These are phyloP conservation scores for Paralichthys olivaceus DNA, from an alignment of 2,113 vertebrate species.

Conservation along the genomic window DNA sequence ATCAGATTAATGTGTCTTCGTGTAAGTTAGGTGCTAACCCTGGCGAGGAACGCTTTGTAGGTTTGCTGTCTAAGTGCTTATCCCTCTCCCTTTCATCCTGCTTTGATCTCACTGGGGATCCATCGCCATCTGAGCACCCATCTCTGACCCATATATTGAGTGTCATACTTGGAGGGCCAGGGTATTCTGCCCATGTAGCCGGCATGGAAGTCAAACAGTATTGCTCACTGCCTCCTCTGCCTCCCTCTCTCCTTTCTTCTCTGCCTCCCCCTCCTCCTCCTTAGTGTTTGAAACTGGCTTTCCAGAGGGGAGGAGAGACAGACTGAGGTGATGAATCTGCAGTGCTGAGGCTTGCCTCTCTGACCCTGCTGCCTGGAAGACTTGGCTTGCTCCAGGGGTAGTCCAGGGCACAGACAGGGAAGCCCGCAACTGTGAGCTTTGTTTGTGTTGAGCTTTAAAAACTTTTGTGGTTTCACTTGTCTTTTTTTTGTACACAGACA, in stretches of 20 bases:
- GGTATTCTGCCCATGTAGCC: slow-evolving; percentile 31
- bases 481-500: slow-evolving; percentile 11
- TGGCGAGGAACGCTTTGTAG: not conserved
- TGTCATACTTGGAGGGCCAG: slow-evolving; percentile 28
- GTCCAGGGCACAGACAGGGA: slow-evolving; percentile 42
- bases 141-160: slow-evolving; percentile 36
- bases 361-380: slow-evolving; percentile 65
- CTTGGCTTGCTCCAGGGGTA: slow-evolving; percentile 61
- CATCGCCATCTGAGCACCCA: slow-evolving; percentile 9
- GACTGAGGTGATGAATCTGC: slow-evolving; percentile 81
- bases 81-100: not conserved
- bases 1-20: not conserved
- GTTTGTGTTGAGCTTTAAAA: slow-evolving; percentile 39
- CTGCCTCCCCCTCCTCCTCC: slow-evolving; percentile 25
- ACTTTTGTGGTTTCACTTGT: slow-evolving; percentile 60
- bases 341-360: slow-evolving; percentile 74
- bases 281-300: slow-evolving; percentile 61
- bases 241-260: slow-evolving; percentile 17
- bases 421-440: slow-evolving; percentile 45
- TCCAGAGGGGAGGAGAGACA: slow-evolving; percentile 71
- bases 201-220: slow-evolving; percentile 46
- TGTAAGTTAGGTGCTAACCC: not conserved
- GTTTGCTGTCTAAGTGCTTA: not conserved
- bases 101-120: slow-evolving; percentile 33
- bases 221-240: slow-evolving; percentile 27